Percentiles rank a stretch among this genome's conserved stretches.
Evolutionary conservation across 2,797 vertebrate genomes (phyloP).

Genomic region (Eptatretus atami): DNA sequence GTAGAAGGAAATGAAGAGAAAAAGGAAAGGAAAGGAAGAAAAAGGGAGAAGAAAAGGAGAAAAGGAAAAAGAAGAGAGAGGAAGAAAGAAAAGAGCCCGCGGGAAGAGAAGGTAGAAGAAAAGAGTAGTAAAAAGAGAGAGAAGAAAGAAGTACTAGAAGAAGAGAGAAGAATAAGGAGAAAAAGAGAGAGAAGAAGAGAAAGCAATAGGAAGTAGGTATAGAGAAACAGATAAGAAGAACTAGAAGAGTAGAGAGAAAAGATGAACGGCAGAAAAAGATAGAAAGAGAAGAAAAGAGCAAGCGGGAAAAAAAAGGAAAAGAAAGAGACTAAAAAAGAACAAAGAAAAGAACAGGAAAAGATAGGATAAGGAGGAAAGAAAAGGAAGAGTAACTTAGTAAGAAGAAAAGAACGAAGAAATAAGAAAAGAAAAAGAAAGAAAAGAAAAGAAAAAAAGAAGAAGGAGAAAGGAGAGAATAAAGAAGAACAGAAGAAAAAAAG

Average conservation of each 20-base stretch:
- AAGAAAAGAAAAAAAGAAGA: conserved; percentile 6
- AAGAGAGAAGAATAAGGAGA: background rate
- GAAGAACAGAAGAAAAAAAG: conserved; percentile 10
- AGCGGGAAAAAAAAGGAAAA: conserved; percentile 10
- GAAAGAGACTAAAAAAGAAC: conserved; percentile 7
- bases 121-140: background rate
- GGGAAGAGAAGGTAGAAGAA: background rate
- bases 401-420: conserved; percentile 6
- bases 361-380: conserved; percentile 1
- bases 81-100: background rate
- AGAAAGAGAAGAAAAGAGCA: conserved; percentile 7
- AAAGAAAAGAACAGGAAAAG: conserved; percentile 7
- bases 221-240: background rate
- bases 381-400: conserved; percentile 4
- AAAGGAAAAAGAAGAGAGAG: background rate
- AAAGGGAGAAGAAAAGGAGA: too few species aligned
- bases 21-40: conserved; percentile 12
- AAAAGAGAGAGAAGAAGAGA: background rate
- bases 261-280: background rate
- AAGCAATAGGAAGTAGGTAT: background rate
- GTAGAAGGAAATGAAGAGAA: conserved; percentile 12
- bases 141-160: background rate
- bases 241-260: background rate
- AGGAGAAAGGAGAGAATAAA: conserved; percentile 8
- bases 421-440: conserved; percentile 2